These are phyloP conservation scores for Mormyrus hasselquistii DNA, from an alignment of 2,797 vertebrate genomes.

Conservation along the genomic window DNA sequence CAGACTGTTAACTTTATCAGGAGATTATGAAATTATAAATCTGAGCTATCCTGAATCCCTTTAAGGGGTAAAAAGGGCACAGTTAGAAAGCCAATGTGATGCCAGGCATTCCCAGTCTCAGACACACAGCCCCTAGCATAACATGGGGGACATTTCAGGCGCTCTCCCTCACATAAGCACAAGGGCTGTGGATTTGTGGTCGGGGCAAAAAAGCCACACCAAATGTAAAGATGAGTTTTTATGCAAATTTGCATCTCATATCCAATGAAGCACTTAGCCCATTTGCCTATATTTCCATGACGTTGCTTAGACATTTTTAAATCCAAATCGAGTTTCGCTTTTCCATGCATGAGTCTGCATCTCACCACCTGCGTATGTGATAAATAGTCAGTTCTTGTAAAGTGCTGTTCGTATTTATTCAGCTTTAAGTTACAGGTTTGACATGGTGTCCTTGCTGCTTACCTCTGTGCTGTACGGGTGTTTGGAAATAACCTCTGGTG, in stretches of 20 bases:
- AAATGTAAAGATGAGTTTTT: neutral
- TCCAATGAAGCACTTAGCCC: neutral
- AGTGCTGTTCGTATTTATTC: neutral
- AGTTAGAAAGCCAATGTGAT: neutral
- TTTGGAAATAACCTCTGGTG: conserved; percentile 89
- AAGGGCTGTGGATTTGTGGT: neutral
- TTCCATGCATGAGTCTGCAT: neutral
- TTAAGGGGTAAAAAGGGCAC: neutral
- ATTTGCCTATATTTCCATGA: conserved; percentile 7
- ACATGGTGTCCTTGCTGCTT: conserved; percentile 30
- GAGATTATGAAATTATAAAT: neutral
- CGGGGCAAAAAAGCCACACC: neutral
- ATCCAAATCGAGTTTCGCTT: neutral
- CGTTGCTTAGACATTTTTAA: neutral
- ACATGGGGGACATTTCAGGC: neutral
- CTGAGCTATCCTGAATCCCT: neutral
- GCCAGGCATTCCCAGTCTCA: neutral
- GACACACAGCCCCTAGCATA: neutral
- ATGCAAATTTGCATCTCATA: neutral
- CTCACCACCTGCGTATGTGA: neutral
- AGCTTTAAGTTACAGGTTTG: neutral
- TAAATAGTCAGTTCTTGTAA: neutral
- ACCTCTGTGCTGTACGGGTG: conserved; percentile 93
- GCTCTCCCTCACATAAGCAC: neutral
- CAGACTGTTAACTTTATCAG: neutral